These are phyloP conservation scores for Dastarcus helophoroides DNA, from an alignment of 2,888 invertebrate genomes.

Conservation along the genomic window DNA sequence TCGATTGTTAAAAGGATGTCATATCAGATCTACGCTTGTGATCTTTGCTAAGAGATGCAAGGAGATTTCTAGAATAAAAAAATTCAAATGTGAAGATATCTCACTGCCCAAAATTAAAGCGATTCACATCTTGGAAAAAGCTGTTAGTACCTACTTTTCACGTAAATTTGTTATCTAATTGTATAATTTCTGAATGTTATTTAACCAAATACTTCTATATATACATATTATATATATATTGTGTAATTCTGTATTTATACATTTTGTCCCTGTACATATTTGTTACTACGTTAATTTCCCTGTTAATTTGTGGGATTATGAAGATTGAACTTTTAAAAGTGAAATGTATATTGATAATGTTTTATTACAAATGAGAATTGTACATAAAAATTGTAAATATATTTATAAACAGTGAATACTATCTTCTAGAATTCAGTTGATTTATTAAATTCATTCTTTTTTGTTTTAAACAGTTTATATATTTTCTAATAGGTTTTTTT, in stretches of 20 bases:
- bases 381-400: constrained; percentile 37
- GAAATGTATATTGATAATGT: constrained; percentile 32
- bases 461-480: too few species aligned
- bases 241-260: too few species aligned
- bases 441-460: too few species aligned
- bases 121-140: not conserved
- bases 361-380: constrained; percentile 32
- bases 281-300: constrained; percentile 33
- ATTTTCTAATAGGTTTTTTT: too few species aligned
- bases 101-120: constrained; percentile 23
- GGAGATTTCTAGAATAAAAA: too few species aligned
- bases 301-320: constrained; percentile 26
- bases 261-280: constrained; percentile 33
- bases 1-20: constrained; percentile 10
- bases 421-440: too few species aligned
- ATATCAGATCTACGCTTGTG: constrained; percentile 22
- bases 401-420: constrained; percentile 32
- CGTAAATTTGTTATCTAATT: constrained; percentile 1
- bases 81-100: constrained; percentile 6
- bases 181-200: too few species aligned
- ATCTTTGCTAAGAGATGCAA: too few species aligned
- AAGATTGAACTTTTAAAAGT: constrained; percentile 28
- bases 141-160: not conserved
- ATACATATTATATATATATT: too few species aligned
- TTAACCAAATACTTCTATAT: too few species aligned